phyloP scores from a whole-genome alignment of 2,888 invertebrate genomes.

The Fragum fragum region DNA sequence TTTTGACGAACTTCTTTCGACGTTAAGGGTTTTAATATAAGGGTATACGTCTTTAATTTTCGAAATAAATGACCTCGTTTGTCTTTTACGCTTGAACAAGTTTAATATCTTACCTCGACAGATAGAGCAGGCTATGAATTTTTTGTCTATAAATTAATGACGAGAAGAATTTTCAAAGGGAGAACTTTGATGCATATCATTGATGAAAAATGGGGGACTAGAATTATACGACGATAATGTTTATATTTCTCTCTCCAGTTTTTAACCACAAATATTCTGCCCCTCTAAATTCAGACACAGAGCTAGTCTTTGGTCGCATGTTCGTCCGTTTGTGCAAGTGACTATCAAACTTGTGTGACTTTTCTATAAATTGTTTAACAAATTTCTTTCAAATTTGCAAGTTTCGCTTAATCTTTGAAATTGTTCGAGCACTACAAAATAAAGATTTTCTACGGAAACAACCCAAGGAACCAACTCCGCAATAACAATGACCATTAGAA shows the following conservation, averaged over 20 bases:
- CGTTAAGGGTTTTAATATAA: conserved; percentile 5
- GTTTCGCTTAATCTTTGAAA: no score
- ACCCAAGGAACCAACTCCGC: no score
- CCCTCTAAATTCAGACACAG: no score
- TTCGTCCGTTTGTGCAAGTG: no score
- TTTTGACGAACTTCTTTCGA: neutral
- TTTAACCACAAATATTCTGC: no score
- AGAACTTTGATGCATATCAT: conserved; percentile 5
- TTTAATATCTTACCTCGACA: conserved; percentile 31
- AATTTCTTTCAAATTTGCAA: no score
- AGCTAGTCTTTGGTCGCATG: no score
- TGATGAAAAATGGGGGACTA: neutral
- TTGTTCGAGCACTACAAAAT: no score
- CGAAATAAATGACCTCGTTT: conserved; percentile 45
- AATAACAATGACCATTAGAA: neutral
- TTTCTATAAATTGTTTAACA: no score
- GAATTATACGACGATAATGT: neutral
- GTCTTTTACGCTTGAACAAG: conserved; percentile 57
- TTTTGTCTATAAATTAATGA: conserved; percentile 21
- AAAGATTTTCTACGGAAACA: no score
- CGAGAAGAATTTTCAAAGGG: neutral
- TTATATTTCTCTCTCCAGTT: neutral
- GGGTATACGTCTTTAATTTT: conserved; percentile 55
- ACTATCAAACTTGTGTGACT: no score
- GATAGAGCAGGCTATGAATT: neutral